Evolutionary conservation across 2,888 invertebrate genomes (phyloP).

Genomic region (Drosophila meridiana): DNA sequence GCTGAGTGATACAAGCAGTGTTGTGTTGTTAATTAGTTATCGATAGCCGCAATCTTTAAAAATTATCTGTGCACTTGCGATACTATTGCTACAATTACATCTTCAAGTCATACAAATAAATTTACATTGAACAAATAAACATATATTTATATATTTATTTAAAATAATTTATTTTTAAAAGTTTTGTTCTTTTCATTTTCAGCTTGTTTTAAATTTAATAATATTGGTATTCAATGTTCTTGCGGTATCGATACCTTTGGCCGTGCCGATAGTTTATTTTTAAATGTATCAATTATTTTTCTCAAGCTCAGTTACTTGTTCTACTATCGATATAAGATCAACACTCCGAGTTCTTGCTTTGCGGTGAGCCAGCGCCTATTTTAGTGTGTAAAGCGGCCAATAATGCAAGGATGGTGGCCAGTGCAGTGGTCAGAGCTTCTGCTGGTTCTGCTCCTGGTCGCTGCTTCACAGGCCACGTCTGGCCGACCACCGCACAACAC

Average conservation of each 20-base stretch:
- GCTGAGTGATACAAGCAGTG: background rate
- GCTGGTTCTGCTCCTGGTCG: constrained; percentile 41
- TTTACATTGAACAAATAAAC: background rate
- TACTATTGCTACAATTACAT: background rate
- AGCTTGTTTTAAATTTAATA: background rate
- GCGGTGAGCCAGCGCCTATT: constrained; percentile 41
- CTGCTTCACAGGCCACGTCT: constrained; percentile 9
- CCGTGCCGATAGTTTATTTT: too few species aligned
- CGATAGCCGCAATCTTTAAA: background rate
- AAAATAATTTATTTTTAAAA: too few species aligned
- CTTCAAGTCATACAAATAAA: too few species aligned
- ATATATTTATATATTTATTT: background rate
- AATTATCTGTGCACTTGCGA: background rate
- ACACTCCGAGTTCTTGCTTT: constrained; percentile 24
- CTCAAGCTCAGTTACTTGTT: background rate
- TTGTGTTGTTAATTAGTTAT: background rate
- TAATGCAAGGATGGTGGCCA: constrained; percentile 50
- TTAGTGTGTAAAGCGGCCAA: constrained; percentile 27
- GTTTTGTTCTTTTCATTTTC: background rate
- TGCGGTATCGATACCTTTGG: background rate
- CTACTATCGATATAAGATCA: constrained; percentile 36
- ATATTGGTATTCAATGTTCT: background rate
- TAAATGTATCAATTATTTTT: background rate
- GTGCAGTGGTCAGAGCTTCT: constrained; percentile 48
- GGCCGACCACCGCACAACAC: constrained; percentile 20